Evolutionary conservation across 2,113 vertebrate species (phyloP).

Genomic region (Xenopus borealis): DNA sequence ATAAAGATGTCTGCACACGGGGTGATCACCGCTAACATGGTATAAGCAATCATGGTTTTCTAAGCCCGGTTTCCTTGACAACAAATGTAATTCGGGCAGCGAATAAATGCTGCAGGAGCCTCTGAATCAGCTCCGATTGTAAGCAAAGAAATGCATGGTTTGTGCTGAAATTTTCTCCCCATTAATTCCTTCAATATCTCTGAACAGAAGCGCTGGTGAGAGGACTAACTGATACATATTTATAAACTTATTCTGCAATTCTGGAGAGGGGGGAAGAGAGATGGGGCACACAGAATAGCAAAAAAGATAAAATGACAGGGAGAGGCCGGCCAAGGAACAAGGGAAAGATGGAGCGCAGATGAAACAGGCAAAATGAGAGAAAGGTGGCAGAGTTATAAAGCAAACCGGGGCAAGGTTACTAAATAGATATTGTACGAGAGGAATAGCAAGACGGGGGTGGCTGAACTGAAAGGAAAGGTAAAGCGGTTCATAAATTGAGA

Average conservation of each 20-base stretch:
- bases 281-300: not conserved
- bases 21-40: constrained; percentile 32
- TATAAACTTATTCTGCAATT: constrained; percentile 44
- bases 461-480: not conserved
- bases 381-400: not conserved
- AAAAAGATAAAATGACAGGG: not conserved
- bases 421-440: too few species aligned
- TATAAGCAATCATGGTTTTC: constrained; percentile 42
- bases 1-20: constrained; percentile 45
- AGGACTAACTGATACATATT: constrained; percentile 42
- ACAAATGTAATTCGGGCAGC: constrained; percentile 45
- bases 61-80: constrained; percentile 45
- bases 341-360: not conserved
- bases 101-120: constrained; percentile 44
- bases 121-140: constrained; percentile 43
- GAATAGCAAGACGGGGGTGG: too few species aligned
- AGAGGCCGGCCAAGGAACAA: not conserved
- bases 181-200: constrained; percentile 47
- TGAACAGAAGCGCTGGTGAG: constrained; percentile 38
- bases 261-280: constrained; percentile 14
- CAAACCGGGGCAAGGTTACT: not conserved
- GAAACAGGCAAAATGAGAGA: not conserved
- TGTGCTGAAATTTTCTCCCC: constrained; percentile 37
- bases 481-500: not conserved
- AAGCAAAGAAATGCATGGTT: constrained; percentile 42